These are phyloP conservation scores for Beroe ovata DNA, from an alignment of 37 sponge, comb jelly and placozoan species.

Conservation along the genomic window DNA sequence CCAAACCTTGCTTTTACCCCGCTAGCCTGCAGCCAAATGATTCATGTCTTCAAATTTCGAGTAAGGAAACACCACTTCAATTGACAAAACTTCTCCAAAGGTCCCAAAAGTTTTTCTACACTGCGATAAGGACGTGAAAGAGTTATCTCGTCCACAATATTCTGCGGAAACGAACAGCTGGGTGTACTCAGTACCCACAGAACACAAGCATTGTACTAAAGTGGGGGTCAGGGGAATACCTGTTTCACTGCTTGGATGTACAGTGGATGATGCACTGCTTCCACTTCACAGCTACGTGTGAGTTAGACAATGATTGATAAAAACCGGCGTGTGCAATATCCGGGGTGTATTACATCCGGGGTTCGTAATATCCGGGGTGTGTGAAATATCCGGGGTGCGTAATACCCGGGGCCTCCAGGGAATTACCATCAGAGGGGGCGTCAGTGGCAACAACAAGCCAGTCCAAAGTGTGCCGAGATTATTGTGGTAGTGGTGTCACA, in stretches of 20 bases:
- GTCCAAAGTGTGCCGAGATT: background rate
- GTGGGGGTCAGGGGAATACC: slow-evolving; percentile 12
- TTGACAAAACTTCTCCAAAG: background rate
- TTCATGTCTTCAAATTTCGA: too few species aligned
- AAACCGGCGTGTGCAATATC: too few species aligned
- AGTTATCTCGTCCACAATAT: background rate
- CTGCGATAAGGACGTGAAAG: background rate
- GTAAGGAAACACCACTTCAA: too few species aligned
- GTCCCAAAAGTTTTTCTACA: slow-evolving; percentile 4
- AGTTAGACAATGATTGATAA: background rate
- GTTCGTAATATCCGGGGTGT: too few species aligned
- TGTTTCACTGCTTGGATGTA: background rate
- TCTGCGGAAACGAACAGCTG: background rate
- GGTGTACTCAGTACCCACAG: background rate
- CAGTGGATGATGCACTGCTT: background rate
- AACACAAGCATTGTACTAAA: background rate
- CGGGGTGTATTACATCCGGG: too few species aligned
- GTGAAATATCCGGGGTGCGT: too few species aligned
- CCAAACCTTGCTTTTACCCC: too few species aligned
- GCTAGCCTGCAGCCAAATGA: too few species aligned
- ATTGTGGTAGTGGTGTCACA: slow-evolving; percentile 40
- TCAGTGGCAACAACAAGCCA: slow-evolving; percentile 9
- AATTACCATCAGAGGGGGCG: background rate
- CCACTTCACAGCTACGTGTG: background rate
- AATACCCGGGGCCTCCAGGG: background rate